A percentile compares a stretch with the other conserved stretches of the same genome.
Evolutionary conservation across 2,888 invertebrate genomes (phyloP).

Genomic region (Drosophila parthenogenetica): DNA sequence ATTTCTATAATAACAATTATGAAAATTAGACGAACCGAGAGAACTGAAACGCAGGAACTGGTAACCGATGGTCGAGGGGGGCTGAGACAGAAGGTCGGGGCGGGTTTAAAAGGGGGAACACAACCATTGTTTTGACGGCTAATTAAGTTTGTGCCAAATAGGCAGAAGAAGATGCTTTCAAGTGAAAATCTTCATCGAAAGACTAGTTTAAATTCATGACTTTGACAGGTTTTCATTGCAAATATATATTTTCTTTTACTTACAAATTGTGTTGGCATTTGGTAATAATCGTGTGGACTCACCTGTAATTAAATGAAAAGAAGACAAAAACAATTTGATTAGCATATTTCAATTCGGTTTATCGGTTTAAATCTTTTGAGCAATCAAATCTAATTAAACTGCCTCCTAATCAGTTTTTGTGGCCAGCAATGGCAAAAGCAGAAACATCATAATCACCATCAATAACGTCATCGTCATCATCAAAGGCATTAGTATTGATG

Average conservation of each 20-base stretch:
- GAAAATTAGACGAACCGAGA: constrained; percentile 70
- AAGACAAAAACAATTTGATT: constrained; percentile 46
- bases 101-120: background rate
- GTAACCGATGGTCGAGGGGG: background rate
- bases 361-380: constrained; percentile 68
- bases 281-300: constrained; percentile 81
- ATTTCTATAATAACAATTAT: constrained; percentile 82
- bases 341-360: constrained; percentile 49
- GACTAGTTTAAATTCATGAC: constrained; percentile 20
- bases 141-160: constrained; percentile 82
- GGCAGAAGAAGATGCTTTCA: constrained; percentile 67
- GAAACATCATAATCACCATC: constrained; percentile 22
- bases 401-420: constrained; percentile 70
- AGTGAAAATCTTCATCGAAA: constrained; percentile 45
- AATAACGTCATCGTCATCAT: constrained; percentile 23
- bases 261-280: constrained; percentile 80
- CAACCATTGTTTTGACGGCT: constrained; percentile 75
- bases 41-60: background rate
- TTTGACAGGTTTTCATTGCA: constrained; percentile 42
- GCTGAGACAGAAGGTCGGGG: background rate
- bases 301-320: constrained; percentile 71
- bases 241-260: constrained; percentile 62
- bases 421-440: constrained; percentile 39
- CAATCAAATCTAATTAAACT: constrained; percentile 76
- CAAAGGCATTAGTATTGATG: constrained; percentile 36